A percentile compares a stretch with the other conserved stretches of the same genome.
Conservation (phyloP, 2,888 invertebrate species). For the Caenorhabditis plicata region DNA sequence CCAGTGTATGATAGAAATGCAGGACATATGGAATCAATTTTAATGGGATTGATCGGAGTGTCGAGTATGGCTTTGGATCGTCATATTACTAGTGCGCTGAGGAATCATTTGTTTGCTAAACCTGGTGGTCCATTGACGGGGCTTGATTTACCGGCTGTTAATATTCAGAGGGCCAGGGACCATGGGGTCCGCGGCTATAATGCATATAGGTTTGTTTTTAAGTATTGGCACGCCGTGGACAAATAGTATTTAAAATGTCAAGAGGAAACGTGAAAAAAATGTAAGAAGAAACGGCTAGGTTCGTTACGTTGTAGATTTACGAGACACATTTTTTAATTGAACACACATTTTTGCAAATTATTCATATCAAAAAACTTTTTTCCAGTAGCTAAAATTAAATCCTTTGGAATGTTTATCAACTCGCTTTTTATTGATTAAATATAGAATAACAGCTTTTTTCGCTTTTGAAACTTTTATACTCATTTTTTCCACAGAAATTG, state of each 20-base stretch:
- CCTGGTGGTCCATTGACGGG: constrained; percentile 62
- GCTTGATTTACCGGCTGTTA: constrained; percentile 84
- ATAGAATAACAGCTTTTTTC: too few relatives aligned
- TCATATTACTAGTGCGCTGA: constrained; percentile 58
- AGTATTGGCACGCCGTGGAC: too few relatives aligned
- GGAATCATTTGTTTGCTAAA: constrained; percentile 81
- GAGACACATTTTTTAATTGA: background rate
- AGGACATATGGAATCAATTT: constrained; percentile 64
- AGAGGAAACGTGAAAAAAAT: too few relatives aligned
- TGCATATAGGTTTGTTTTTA: constrained; percentile 67
- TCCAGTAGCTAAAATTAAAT: too few relatives aligned
- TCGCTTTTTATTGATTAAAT: too few relatives aligned
- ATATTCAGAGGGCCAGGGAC: constrained; percentile 83
- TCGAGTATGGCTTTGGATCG: constrained; percentile 63
- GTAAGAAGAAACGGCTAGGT: too few relatives aligned
- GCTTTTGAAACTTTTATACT: too few relatives aligned
- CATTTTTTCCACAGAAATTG: too few relatives aligned
- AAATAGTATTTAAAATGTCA: background rate
- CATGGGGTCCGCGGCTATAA: constrained; percentile 83
- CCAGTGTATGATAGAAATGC: constrained; percentile 54
- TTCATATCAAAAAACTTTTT: too few relatives aligned
- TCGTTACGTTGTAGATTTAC: too few relatives aligned
- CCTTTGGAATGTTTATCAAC: too few relatives aligned
- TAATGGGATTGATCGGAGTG: constrained; percentile 64
- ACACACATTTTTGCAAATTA: too few relatives aligned